Conservation (phyloP, 2,113 vertebrate species). For the Calyptommatus sinebrachiatus region DNA sequence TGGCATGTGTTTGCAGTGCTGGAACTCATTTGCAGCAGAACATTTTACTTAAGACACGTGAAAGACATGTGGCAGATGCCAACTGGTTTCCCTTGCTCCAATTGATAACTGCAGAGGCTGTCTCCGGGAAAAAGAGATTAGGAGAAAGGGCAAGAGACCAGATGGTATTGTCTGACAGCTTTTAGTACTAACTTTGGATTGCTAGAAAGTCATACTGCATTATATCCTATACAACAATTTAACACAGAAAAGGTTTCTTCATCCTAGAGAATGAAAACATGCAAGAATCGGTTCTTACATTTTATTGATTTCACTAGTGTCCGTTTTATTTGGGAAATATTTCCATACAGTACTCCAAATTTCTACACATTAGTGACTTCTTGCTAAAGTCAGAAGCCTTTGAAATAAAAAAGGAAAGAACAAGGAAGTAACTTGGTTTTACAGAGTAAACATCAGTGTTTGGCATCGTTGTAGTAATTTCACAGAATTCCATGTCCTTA, state of each 20-base stretch:
- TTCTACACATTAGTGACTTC: conserved; percentile 32
- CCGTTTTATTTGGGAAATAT: conserved; percentile 30
- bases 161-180: background rate
- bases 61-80: background rate
- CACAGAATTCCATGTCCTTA: background rate
- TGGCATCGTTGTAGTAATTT: conserved; percentile 37
- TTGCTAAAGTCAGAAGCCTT: conserved; percentile 31
- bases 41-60: background rate
- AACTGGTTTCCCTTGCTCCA: background rate
- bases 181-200: background rate
- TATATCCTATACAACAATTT: background rate
- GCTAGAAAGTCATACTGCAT: background rate
- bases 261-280: background rate
- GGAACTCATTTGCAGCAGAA: background rate
- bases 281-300: background rate
- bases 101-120: background rate
- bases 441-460: conserved; percentile 21
- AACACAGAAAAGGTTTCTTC: background rate
- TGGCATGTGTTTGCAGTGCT: background rate
- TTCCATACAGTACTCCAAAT: background rate
- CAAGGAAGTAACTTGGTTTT: conserved; percentile 3
- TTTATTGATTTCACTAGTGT: conserved; percentile 36
- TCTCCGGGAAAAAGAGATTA: background rate
- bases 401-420: conserved; percentile 10
- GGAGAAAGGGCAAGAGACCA: background rate